These are phyloP conservation scores for Callionymus lyra DNA, from an alignment of 2,113 vertebrate species.

Conservation along the genomic window DNA sequence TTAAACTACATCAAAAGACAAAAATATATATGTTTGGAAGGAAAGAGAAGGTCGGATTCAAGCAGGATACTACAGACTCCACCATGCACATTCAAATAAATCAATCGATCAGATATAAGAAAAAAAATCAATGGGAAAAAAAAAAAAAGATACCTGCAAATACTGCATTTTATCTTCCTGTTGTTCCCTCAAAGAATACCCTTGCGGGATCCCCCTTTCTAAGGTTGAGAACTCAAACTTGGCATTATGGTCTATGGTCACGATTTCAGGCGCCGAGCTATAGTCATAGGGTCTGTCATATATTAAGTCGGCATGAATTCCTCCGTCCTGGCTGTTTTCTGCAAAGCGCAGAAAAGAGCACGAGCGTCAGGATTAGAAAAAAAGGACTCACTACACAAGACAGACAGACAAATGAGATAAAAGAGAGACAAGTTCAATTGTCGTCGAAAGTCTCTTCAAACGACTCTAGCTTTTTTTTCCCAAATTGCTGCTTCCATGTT, in stretches of 20 bases:
- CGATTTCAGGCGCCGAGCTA: slow-evolving; percentile 71
- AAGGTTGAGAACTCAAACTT: slow-evolving; percentile 81
- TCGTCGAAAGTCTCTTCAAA: slow-evolving; percentile 29
- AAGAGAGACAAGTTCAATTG: slow-evolving; percentile 62
- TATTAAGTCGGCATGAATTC: slow-evolving; percentile 75
- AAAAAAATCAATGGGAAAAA: slow-evolving; percentile 66
- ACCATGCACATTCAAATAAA: slow-evolving; percentile 62
- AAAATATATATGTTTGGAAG: slow-evolving; percentile 17
- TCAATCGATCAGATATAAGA: slow-evolving; percentile 53
- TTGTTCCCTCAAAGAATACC: slow-evolving; percentile 72
- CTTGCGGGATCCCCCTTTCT: slow-evolving; percentile 77
- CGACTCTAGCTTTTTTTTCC: slow-evolving; percentile 1
- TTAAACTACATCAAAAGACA: slow-evolving; percentile 10
- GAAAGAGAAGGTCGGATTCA: slow-evolving; percentile 19
- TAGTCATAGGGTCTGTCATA: slow-evolving; percentile 79
- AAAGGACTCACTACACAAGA: slow-evolving; percentile 68
- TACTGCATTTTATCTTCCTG: slow-evolving; percentile 91
- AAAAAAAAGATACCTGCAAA: slow-evolving; percentile 82
- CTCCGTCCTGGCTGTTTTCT: slow-evolving; percentile 83
- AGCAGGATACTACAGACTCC: slow-evolving; percentile 40
- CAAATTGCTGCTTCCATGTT: slow-evolving; percentile 34
- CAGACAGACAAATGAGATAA: slow-evolving; percentile 74
- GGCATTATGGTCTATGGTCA: slow-evolving; percentile 78
- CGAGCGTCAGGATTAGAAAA: slow-evolving; percentile 71
- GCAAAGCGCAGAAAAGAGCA: slow-evolving; percentile 77